phyloP scores from a whole-genome alignment of 1,140 invertebrate species.

The Nymphalis io region DNA sequence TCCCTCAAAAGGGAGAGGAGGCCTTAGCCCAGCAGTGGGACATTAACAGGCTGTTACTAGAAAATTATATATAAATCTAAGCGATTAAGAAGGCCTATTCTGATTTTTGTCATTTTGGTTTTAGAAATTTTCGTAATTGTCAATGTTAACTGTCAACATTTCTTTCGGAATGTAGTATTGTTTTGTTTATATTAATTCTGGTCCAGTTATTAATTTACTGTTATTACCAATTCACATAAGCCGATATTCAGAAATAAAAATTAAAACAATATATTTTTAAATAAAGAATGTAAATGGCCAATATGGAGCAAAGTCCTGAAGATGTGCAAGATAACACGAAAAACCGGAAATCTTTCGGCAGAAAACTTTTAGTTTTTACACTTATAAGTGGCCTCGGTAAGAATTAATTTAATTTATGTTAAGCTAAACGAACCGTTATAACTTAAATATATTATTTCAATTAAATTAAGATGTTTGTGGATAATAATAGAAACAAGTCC shows the following conservation, averaged over 20 bases:
- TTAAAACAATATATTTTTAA: neutral
- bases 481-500: no score
- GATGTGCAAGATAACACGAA: neutral
- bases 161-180: neutral
- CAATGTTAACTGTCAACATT: neutral
- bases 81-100: no score
- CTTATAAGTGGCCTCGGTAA: neutral
- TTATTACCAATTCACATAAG: neutral
- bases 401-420: neutral
- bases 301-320: neutral
- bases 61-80: no score
- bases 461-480: no score
- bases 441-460: no score
- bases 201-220: constrained; percentile 1
- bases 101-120: no score
- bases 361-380: constrained; percentile 2
- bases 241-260: neutral
- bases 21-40: no score
- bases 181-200: constrained; percentile 2
- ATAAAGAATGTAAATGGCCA: neutral
- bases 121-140: no score
- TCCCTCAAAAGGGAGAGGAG: no score
- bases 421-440: no score
- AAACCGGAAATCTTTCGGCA: neutral
- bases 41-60: no score